These are phyloP conservation scores for Sphaerophoria taeniata DNA, from an alignment of 2,888 invertebrate genomes.

Conservation along the genomic window DNA sequence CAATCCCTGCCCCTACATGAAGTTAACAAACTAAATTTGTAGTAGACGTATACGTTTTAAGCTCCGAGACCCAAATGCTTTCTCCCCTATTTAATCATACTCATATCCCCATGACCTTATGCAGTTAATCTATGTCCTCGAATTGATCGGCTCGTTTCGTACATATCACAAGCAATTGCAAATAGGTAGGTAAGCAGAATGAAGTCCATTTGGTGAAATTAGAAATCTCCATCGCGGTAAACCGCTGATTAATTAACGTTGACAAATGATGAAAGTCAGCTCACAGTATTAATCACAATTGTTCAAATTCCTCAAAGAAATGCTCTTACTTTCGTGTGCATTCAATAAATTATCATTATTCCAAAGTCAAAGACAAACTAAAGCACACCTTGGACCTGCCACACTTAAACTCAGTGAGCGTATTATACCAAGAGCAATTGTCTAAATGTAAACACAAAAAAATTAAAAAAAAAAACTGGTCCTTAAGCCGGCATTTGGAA, in stretches of 20 bases:
- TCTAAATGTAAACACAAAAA: neutral
- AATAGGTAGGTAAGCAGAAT: neutral
- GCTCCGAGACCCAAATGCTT: neutral
- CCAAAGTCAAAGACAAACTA: conserved; percentile 20
- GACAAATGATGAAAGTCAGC: conserved; percentile 34
- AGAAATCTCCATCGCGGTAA: conserved; percentile 17
- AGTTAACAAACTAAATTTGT: too few species aligned
- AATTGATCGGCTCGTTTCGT: neutral
- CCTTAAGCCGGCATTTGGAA: conserved; percentile 47
- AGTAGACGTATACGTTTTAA: too few species aligned
- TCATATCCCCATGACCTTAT: neutral
- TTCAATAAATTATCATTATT: conserved; percentile 31
- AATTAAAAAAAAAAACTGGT: conserved; percentile 56
- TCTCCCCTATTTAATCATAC: neutral
- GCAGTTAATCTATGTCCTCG: neutral
- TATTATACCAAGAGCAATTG: neutral
- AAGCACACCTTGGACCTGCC: conserved; percentile 11
- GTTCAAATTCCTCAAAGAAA: conserved; percentile 16
- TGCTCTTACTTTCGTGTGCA: conserved; percentile 9
- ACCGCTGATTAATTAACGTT: conserved; percentile 23
- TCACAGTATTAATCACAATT: conserved; percentile 32
- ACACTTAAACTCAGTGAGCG: neutral
- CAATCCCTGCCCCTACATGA: too few species aligned
- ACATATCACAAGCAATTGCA: neutral
- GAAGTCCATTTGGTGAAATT: conserved; percentile 23